Evolutionary conservation across 1,140 invertebrate species (phyloP), one percentile per base, ranked within the genome.

Genomic region (Pygmarrhopalites habei): DNA sequence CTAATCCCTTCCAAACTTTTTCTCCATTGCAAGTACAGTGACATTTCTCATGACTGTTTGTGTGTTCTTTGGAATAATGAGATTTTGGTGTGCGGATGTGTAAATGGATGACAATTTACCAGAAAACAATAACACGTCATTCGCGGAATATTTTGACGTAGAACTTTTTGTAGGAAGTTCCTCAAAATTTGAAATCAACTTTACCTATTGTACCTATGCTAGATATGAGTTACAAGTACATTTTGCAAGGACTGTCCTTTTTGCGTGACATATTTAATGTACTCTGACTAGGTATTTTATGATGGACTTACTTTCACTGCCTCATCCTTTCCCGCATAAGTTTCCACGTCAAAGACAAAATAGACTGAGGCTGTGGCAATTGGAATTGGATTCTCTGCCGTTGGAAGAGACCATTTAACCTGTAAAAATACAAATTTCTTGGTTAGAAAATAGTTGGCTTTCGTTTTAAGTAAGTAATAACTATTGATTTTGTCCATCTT

Each of bases 311-410:
- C 68, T 28, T 64, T 66, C 2, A 70, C 47, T 17, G 52, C 19
- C 17, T 70, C 62, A 28, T 58, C 46, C 23, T 19, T 14, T 23
- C 30, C 25, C 1, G 41, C 57, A 49, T 64, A 66, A 21, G 47
- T 30, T 25, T 26, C 21, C 19, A 66, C 53, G n/a, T 70, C 68
- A 55, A 70, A 58, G n/a, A 58, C 32, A 29, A 70, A 70, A 51
- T 61, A 70, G 12, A 70, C 65, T 19, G 64, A 66, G 17, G 62
- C 68, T 10, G 68, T 70, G 15, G 68, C 65, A 14, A n/a, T 19
- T 17, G 68, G 68, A 1, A 70, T 62, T 1, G 68, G 68, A 44
- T 44, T 28, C 25, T 41, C 26, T 15, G 25, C 12, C 7, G 61
- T 64, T 1, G 68, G 68, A 12, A 64, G 32, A 2, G 64, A 69